Evolutionary conservation across 2,797 vertebrate genomes (phyloP).

Genomic region (Siniperca obscura): DNA sequence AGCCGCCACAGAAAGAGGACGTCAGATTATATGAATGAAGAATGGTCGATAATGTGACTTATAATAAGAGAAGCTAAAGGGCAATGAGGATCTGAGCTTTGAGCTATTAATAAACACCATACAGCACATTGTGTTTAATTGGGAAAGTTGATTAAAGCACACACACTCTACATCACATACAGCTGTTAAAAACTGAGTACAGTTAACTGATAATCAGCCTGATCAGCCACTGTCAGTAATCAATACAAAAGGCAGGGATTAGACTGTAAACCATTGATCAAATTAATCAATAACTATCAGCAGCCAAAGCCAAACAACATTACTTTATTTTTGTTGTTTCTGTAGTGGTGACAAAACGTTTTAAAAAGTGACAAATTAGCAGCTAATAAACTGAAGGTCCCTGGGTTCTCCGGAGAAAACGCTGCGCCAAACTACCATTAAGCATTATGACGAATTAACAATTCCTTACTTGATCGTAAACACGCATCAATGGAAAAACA

Average conservation of each 20-base stretch:
- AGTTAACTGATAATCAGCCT: background rate
- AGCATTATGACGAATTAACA: background rate
- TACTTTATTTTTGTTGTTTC: background rate
- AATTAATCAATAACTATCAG: background rate
- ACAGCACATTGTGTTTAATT: background rate
- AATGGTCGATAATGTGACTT: background rate
- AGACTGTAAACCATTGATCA: background rate
- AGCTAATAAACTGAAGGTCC: background rate
- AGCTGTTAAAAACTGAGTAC: background rate
- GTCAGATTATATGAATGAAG: background rate
- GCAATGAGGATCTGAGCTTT: background rate
- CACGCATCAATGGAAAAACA: accelerated
- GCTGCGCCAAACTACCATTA: background rate
- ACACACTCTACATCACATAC: background rate
- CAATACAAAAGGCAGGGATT: background rate
- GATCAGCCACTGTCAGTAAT: background rate
- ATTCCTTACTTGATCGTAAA: background rate
- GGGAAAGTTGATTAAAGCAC: background rate
- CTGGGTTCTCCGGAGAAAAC: background rate
- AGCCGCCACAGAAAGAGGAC: background rate
- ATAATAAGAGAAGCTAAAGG: too few species aligned
- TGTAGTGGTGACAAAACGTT: background rate
- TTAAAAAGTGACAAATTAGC: background rate
- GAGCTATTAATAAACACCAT: background rate
- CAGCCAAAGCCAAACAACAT: background rate